These are phyloP conservation scores for Bos indicus DNA, from an alignment of 2,113 vertebrate species.

Conservation along the genomic window DNA sequence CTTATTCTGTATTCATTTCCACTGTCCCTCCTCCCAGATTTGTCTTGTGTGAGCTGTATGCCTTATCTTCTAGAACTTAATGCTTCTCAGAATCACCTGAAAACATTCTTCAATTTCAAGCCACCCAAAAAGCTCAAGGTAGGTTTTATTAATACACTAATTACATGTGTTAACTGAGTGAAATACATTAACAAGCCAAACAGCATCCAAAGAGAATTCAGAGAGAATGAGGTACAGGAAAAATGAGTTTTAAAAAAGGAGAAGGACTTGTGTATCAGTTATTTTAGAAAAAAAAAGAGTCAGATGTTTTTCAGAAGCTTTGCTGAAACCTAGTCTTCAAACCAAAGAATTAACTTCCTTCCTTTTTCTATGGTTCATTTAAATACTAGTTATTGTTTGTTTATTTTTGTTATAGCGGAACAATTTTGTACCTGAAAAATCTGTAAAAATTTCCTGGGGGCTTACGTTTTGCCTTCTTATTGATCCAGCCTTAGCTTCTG, in stretches of 20 bases:
- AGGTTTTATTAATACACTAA: not conserved
- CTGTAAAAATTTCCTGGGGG: not conserved
- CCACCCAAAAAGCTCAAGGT: constrained; percentile 93
- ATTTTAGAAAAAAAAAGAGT: not conserved
- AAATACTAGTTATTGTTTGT: not conserved
- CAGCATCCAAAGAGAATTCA: not conserved
- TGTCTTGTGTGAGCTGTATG: constrained; percentile 92
- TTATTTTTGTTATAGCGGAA: not conserved
- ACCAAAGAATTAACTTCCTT: not conserved
- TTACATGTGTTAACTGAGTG: not conserved
- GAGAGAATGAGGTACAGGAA: not conserved
- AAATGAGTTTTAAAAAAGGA: not conserved
- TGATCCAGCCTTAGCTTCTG: not conserved
- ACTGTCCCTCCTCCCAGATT: constrained; percentile 78
- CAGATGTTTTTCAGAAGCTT: not conserved
- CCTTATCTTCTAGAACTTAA: constrained; percentile 88
- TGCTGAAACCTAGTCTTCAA: not conserved
- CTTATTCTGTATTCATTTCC: not conserved
- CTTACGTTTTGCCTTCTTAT: not conserved
- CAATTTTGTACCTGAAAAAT: rapidly evolving
- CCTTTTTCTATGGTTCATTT: not conserved
- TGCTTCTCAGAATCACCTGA: constrained; percentile 89
- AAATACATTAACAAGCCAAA: not conserved
- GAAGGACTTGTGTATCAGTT: not conserved
- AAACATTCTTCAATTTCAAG: constrained; percentile 86